These are phyloP conservation scores for Lasiurus cinereus DNA, from an alignment of 2,113 vertebrate species.

Conservation along the genomic window DNA sequence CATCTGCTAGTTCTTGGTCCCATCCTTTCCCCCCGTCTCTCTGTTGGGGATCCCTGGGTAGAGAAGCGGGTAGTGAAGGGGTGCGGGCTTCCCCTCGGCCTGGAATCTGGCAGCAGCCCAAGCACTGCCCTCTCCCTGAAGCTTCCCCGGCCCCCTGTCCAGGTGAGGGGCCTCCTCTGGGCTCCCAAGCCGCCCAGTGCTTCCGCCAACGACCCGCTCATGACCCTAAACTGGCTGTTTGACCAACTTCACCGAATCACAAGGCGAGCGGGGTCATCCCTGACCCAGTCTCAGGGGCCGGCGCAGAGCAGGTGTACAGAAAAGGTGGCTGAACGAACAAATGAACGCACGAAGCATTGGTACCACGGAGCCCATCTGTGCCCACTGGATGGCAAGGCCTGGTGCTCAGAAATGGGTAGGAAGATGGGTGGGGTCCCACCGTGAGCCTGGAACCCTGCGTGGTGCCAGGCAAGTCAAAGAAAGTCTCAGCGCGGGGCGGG, in stretches of 20 bases:
- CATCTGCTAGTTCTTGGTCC: background rate
- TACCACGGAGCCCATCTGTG: background rate
- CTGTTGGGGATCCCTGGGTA: background rate
- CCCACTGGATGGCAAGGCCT: background rate
- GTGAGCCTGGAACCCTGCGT: background rate
- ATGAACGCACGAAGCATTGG: background rate
- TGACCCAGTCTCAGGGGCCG: background rate
- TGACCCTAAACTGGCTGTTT: background rate
- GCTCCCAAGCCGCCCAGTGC: background rate
- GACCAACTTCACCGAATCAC: background rate
- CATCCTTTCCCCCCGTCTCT: background rate
- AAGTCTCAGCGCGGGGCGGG: background rate
- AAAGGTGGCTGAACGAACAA: background rate
- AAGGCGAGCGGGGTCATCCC: background rate
- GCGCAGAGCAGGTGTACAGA: background rate
- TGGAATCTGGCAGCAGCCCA: background rate
- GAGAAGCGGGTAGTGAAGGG: too few relatives aligned
- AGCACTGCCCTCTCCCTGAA: background rate
- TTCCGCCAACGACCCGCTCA: rapidly evolving
- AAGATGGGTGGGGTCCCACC: background rate
- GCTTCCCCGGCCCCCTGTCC: background rate
- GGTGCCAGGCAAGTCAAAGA: background rate
- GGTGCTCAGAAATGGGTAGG: background rate
- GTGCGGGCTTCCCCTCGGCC: background rate
- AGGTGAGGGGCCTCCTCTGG: background rate